Percentiles rank a stretch among this genome's conserved stretches.
phyloP scores from a whole-genome alignment of 2,113 vertebrate genomes.

The Patagioenas fasciata region DNA sequence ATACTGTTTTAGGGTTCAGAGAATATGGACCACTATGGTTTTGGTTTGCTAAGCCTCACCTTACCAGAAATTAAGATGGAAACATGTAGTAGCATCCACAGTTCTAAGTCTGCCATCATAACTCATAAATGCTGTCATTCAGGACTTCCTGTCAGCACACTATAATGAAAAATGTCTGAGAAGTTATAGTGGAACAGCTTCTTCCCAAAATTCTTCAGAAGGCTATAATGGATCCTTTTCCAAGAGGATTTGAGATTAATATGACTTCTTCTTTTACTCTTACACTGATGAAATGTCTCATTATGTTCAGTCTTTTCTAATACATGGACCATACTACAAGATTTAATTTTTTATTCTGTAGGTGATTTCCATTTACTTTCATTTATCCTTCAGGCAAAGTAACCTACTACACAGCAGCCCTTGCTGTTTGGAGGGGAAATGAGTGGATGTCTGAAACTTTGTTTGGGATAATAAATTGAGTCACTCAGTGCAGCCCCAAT shows the following conservation, averaged over 20 bases:
- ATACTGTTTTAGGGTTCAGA: background rate
- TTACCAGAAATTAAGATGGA: background rate
- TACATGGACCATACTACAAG: background rate
- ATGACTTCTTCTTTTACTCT: conserved; percentile 30
- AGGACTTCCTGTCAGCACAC: background rate
- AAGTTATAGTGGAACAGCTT: background rate
- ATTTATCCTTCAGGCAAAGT: background rate
- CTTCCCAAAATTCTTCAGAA: conserved; percentile 22
- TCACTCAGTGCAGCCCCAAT: background rate
- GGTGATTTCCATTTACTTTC: conserved; percentile 39
- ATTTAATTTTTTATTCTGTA: conserved; percentile 51
- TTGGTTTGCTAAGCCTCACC: background rate
- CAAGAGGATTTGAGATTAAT: conserved; percentile 34
- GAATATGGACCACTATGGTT: background rate
- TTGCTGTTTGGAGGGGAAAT: conserved; percentile 19
- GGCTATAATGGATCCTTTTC: conserved; percentile 32
- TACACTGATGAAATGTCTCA: conserved; percentile 47
- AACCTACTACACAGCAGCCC: conserved; percentile 14
- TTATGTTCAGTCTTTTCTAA: conserved; percentile 40
- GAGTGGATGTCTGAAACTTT: background rate
- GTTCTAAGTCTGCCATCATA: conserved; percentile 14
- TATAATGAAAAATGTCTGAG: conserved; percentile 36
- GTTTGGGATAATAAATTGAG: background rate
- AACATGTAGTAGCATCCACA: background rate
- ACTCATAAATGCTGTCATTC: background rate